Evolutionary conservation across 2,888 invertebrate genomes (phyloP), one percentile per base, ranked within the genome.

Genomic region (Eupithecia exiguata): DNA sequence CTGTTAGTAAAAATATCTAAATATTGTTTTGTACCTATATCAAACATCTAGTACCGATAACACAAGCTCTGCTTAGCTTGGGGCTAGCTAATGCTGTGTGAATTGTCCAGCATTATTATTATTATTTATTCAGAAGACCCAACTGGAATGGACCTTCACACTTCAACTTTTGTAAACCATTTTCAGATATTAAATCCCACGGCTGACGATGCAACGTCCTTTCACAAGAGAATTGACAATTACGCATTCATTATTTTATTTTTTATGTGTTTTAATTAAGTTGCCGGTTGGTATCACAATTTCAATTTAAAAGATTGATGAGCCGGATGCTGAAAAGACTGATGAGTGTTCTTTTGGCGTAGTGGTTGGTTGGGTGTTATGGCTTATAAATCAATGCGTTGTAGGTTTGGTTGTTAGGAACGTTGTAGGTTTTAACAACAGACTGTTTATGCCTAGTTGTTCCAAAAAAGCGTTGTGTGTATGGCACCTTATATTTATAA

Each of bases 181-280:
- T 77, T 79, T 74, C 77, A 73, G 65, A 65, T 79, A 82, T 82
- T 74, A 80, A 81, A 81, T 81, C 77, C 77, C 69, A 77, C 66
- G 79, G 72, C 68, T 66, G 53, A 68, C 72, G 63, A 70, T 69
- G 71, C 69, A 68, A 69, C 69, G 74, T 76, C 75, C 75, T 80
- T 83, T 77, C 77, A 75, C 71, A 74, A 73, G 68, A 71, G 68
- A 81, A 83, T 82, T 82, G 78, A 61, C 77, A 83, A 83, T 84
- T 73, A 75, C 75, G 77, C 77, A 79, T 80, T 77, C 73, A 79
- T 78, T 70, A 73, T 75, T 71, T 68, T 74, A 70, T 75, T 73
- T 78, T 74, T 78, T 68, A 73, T 68, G 68, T 14, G 25, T 66
- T 66, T 65, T 66, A 66, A 66, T 66, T 40, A 66, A 66, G 43